These are phyloP conservation scores for Belgica antarctica DNA, from an alignment of 2,888 invertebrate species.

Conservation along the genomic window DNA sequence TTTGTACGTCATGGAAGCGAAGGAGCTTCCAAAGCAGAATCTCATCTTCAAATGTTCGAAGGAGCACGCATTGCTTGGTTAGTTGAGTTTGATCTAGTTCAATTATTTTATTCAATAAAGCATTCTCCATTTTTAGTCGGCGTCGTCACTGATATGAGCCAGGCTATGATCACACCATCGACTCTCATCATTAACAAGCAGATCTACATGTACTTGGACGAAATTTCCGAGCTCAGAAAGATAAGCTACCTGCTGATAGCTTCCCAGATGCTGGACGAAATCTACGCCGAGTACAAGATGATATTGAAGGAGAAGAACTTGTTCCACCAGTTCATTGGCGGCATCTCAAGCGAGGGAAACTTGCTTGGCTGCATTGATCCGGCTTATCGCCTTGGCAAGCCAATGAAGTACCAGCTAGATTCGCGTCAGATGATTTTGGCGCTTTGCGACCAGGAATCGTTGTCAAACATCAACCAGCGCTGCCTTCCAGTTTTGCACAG, in stretches of 20 bases:
- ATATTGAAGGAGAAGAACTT: constrained; percentile 45
- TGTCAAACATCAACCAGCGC: neutral
- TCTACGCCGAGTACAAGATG: constrained; percentile 47
- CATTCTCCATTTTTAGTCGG: constrained; percentile 47
- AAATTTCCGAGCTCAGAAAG: constrained; percentile 48
- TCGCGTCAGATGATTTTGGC: constrained; percentile 49
- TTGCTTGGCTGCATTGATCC: constrained; percentile 49
- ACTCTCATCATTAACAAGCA: constrained; percentile 46
- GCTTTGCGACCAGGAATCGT: constrained; percentile 45
- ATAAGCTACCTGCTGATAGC: constrained; percentile 46
- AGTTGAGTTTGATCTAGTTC: constrained; percentile 42
- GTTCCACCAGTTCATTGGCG: neutral
- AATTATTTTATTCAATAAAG: neutral
- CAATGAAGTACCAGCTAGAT: constrained; percentile 48
- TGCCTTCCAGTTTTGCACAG: neutral
- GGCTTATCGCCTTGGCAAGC: constrained; percentile 48
- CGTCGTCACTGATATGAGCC: constrained; percentile 46
- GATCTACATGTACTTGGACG: constrained; percentile 47
- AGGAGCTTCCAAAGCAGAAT: constrained; percentile 48
- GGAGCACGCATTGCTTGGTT: constrained; percentile 48
- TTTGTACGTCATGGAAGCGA: constrained; percentile 48
- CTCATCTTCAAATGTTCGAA: constrained; percentile 48
- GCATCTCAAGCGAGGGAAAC: constrained; percentile 43
- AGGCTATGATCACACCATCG: constrained; percentile 47
- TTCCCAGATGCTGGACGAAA: constrained; percentile 45